phyloP scores from a whole-genome alignment of 2,113 vertebrate genomes.

The Micronycteris hirsuta region DNA sequence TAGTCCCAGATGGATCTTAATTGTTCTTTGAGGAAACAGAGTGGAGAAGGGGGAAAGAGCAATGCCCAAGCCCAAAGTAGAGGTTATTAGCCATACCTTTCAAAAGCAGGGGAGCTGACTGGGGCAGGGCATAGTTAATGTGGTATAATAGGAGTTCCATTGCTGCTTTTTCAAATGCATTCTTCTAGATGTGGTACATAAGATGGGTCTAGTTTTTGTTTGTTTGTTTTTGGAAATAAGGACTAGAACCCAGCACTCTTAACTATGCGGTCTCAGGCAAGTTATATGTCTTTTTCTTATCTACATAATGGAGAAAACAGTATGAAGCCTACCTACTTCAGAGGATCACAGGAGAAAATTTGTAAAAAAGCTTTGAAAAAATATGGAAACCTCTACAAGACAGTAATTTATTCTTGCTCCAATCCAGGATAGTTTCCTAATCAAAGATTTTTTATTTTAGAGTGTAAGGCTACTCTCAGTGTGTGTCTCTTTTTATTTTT shows the following conservation, averaged over 20 bases:
- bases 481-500: neutral
- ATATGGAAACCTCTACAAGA: neutral
- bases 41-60: neutral
- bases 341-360: neutral
- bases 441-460: neutral
- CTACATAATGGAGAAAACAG: neutral
- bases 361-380: conserved; percentile 6
- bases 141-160: neutral
- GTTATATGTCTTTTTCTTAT: neutral
- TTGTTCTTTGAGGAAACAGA: conserved; percentile 61
- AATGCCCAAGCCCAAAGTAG: conserved; percentile 28
- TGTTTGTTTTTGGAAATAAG: neutral
- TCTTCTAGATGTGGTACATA: neutral
- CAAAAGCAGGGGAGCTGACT: neutral
- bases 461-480: neutral
- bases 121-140: neutral
- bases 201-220: neutral
- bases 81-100: conserved; percentile 34
- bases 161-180: conserved; percentile 16
- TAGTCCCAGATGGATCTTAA: conserved; percentile 68
- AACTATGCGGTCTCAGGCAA: neutral
- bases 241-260: neutral
- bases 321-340: neutral
- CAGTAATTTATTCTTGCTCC: conserved; percentile 8
- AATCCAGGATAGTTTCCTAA: neutral